Evolutionary conservation across 37 sponge, comb jelly and placozoan genomes (phyloP), one percentile per base, ranked within the genome.

Genomic region (Haliclona indistincta): DNA sequence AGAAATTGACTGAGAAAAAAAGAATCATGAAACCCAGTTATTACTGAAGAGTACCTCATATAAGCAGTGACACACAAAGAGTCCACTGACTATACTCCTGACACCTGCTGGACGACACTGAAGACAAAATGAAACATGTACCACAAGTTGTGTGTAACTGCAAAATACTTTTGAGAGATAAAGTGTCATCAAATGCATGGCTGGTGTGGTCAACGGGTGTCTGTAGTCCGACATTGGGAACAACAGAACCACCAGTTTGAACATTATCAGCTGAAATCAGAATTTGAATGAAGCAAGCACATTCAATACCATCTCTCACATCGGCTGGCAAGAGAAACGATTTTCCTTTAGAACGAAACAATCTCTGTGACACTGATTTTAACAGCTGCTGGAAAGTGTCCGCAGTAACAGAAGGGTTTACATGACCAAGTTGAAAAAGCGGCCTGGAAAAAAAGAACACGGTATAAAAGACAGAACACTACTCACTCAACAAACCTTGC

Each of bases 181-280:
- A 38, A 60, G 78, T 10, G 77, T 85, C 77, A 95, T 74, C 2
- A 84, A 37, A 40, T 84, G 53, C 43, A 86, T 36, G 15, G 86
- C 62, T 15, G 96, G 84, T 28, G 92, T 91, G 55, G 71, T 54
- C 20, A 95, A 60, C 0, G 86, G 81, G 47, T 88, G 89, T 39
- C 79, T 49, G 67, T 81, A 86, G 77, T 91, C 93, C 15, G 96
- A 91, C 28, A 78, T 78, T 13, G 96, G 86, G 58, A 91, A 95
- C 22, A 95, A 22, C 20, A 64, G 7, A 29, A 55, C 75, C 38
- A 86, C 38, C 65, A 91, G 32, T 54, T 78, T 79, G 51, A 91
- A 91, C 7, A 88, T n/a, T 4, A 88, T 28, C 33, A 91, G 56
- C 88, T 87, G 76, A 15, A 74, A 3, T 22, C 34, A 20, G 19